Conservation (phyloP, 2,888 invertebrate genomes). For the Andrena hattorfiana region DNA sequence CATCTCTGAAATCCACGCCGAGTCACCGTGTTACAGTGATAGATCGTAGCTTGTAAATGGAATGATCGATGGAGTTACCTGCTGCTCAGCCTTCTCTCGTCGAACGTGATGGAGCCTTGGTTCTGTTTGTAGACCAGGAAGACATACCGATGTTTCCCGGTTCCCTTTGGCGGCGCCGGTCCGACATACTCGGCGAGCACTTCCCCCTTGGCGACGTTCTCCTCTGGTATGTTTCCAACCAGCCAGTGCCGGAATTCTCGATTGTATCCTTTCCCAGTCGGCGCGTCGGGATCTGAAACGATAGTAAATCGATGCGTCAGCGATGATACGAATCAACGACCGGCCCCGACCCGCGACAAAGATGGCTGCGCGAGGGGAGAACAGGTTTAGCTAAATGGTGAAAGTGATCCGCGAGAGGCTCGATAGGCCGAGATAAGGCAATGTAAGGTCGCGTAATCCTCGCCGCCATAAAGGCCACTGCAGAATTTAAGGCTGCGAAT, state of each 20-base stretch:
- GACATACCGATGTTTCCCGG: constrained; percentile 82
- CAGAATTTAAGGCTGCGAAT: background rate
- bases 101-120: constrained; percentile 83
- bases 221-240: constrained; percentile 84
- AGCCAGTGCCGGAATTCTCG: constrained; percentile 84
- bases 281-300: constrained; percentile 81
- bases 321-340: background rate
- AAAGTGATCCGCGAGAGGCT: constrained; percentile 63
- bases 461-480: background rate
- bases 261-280: constrained; percentile 79
- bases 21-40: too few species aligned
- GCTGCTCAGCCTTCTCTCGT: constrained; percentile 80
- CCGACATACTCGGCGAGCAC: constrained; percentile 83
- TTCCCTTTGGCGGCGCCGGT: constrained; percentile 81
- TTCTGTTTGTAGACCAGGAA: constrained; percentile 83
- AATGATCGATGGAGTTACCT: constrained; percentile 64
- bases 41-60: background rate
- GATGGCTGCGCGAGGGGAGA: constrained; percentile 51
- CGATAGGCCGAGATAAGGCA: constrained; percentile 21
- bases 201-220: constrained; percentile 82
- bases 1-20: constrained; percentile 76
- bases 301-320: background rate
- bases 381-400: constrained; percentile 74
- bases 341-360: background rate
- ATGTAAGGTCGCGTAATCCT: constrained; percentile 25